A percentile compares a stretch with the other conserved stretches of the same genome.
phyloP scores from a whole-genome alignment of 2,797 vertebrate genomes.

The Notoglanidium macrostoma region DNA sequence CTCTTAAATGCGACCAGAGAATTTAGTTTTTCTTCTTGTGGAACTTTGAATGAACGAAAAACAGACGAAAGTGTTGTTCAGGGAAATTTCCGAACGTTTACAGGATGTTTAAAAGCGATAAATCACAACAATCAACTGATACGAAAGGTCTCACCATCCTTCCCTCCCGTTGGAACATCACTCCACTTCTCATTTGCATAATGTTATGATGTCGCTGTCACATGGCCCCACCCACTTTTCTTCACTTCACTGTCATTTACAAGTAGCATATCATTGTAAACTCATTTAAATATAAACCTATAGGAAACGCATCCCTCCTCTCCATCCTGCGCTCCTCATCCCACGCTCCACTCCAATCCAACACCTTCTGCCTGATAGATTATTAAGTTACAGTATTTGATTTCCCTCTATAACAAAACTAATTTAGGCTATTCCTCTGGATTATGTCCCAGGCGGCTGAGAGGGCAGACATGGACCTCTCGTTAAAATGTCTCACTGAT shows the following conservation, averaged over 20 bases:
- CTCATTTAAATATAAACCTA: background rate
- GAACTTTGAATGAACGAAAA: background rate
- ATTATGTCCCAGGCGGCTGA: slow-evolving; percentile 25
- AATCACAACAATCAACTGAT: background rate
- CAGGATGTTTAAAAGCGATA: background rate
- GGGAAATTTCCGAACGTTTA: background rate
- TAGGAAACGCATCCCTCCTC: background rate
- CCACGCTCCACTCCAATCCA: background rate
- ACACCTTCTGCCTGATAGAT: background rate
- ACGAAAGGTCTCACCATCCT: background rate
- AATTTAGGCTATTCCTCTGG: slow-evolving; percentile 19
- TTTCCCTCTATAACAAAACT: slow-evolving; percentile 34
- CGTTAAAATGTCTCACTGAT: slow-evolving; percentile 36
- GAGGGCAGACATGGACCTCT: slow-evolving; percentile 1
- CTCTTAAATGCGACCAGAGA: background rate
- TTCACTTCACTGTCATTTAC: background rate
- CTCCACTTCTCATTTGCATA: background rate
- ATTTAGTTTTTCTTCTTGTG: background rate
- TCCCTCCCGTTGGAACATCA: background rate
- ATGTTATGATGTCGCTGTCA: background rate
- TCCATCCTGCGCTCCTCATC: slow-evolving; percentile 9
- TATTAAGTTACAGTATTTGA: slow-evolving; percentile 17
- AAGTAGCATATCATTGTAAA: background rate
- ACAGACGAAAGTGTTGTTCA: background rate
- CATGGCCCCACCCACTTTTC: background rate